Base-by-base conservation (phyloP, 2,888 invertebrate species). In the Caenorhabditis angaria region DNA sequence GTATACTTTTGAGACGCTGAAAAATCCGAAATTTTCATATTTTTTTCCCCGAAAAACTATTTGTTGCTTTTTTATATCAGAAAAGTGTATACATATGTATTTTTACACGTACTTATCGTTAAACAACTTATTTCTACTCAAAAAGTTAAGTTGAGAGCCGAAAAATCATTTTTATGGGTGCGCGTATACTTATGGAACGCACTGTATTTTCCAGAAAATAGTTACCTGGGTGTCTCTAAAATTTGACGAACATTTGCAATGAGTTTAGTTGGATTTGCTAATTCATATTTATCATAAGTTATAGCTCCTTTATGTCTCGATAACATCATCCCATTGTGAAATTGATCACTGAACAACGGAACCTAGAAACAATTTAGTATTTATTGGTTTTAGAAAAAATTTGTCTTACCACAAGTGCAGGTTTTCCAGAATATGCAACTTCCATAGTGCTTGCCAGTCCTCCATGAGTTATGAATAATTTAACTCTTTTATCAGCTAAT, bases 401-500 rank as follows among this genome's bases (percentile, higher is more conserved):
- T n/a, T 60, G 50, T 25, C 54, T 54, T n/a, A 59, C 59, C 59
- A 48, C 24, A 2, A 71, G 29, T 3, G 66, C 56, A 6, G 71
- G 66, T 47, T 66, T 71, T 10, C 71, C 71, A 25, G 48, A 27
- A 53, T 71, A 67, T 10, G 61, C 61, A 28, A 67, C 47, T 27
- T 71, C 71, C 32, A 61, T 63, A 4, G 61, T 53, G 63, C 66
- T 66, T 53, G 66, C 71, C 47, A 71, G 28, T 24, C 71, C 71
- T 22, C 58, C 66, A 35, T 71, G 71, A 53, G 71, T 71, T 4
- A 71, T 61, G 48, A 71, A 71, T 18, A 50, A 5, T 20, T 59
- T 59, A 4, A 59, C 25, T 10, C 59, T 24, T n/a, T 59, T 24
- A 28, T 59, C 59, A 47, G 41, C 59, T 48, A 27, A 47, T 8